Evolutionary conservation across 2,888 invertebrate species (phyloP).

Genomic region (Laspeyria flexula): DNA sequence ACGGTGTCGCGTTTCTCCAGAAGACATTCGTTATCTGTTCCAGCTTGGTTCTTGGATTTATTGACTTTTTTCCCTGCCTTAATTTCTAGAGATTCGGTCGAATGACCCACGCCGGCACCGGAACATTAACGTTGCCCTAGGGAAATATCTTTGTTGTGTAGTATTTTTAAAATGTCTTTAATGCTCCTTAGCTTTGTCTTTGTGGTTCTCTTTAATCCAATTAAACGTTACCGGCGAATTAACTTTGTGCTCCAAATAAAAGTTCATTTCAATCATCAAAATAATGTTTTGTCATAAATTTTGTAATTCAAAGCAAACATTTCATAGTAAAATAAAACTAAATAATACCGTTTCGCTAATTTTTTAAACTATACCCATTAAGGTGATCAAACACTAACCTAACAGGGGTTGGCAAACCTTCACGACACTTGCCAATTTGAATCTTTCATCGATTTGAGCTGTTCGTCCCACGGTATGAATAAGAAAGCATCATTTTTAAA

Average conservation of each 20-base stretch:
- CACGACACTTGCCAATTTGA: no score
- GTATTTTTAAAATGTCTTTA: constrained; percentile 74
- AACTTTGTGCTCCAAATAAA: constrained; percentile 15
- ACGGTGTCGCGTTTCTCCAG: constrained; percentile 45
- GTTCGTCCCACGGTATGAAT: no score
- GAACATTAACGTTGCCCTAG: constrained; percentile 80
- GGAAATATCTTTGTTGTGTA: constrained; percentile 81
- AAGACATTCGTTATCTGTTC: constrained; percentile 77
- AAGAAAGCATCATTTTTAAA: no score
- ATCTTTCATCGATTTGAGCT: no score
- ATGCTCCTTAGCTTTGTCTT: constrained; percentile 40
- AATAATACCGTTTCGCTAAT: no score
- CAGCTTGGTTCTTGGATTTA: constrained; percentile 77
- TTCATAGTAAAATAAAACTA: no score
- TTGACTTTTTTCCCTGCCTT: constrained; percentile 82
- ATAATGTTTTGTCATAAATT: not conserved
- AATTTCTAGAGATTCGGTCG: constrained; percentile 84
- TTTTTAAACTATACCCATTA: no score
- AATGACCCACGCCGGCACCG: constrained; percentile 79
- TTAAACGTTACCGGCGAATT: constrained; percentile 33
- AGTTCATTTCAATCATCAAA: constrained; percentile 2
- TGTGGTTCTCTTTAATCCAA: constrained; percentile 37
- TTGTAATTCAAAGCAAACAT: no score
- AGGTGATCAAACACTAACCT: no score
- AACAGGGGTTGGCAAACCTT: no score